These are phyloP conservation scores for Dipodomys ordii DNA, from an alignment of 2,113 vertebrate genomes.

Conservation along the genomic window DNA sequence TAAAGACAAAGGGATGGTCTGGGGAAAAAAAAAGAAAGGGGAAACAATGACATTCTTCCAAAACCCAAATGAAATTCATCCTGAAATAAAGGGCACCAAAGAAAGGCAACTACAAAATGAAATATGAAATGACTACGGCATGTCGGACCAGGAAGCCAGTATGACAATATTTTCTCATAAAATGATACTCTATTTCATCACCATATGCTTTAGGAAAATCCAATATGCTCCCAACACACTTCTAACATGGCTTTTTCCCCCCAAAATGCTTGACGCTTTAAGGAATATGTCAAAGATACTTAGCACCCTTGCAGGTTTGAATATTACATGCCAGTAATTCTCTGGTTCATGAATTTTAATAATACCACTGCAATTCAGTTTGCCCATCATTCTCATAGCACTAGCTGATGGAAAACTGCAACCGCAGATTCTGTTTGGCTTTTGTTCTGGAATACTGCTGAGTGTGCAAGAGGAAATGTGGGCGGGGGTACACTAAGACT, in stretches of 20 bases:
- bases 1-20: constrained; percentile 4
- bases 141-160: constrained; percentile 50
- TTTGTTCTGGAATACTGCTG: background rate
- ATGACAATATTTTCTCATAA: constrained; percentile 77
- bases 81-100: constrained; percentile 36
- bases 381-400: constrained; percentile 64
- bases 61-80: background rate
- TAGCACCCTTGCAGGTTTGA: constrained; percentile 75
- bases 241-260: constrained; percentile 58
- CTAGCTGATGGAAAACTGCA: constrained; percentile 60
- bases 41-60: background rate
- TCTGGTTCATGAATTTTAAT: constrained; percentile 81
- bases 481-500: background rate
- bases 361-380: constrained; percentile 48
- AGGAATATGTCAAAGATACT: constrained; percentile 82
- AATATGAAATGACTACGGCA: constrained; percentile 54
- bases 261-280: constrained; percentile 77
- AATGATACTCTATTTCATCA: constrained; percentile 74
- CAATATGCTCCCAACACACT: constrained; percentile 79
- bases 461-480: constrained; percentile 57
- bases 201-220: constrained; percentile 84
- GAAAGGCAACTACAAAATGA: constrained; percentile 43
- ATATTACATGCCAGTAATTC: constrained; percentile 73
- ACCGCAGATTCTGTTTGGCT: constrained; percentile 38
- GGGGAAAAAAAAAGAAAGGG: background rate